Evolutionary conservation across 2,797 vertebrate species (phyloP).

Genomic region (Alectoris magna): DNA sequence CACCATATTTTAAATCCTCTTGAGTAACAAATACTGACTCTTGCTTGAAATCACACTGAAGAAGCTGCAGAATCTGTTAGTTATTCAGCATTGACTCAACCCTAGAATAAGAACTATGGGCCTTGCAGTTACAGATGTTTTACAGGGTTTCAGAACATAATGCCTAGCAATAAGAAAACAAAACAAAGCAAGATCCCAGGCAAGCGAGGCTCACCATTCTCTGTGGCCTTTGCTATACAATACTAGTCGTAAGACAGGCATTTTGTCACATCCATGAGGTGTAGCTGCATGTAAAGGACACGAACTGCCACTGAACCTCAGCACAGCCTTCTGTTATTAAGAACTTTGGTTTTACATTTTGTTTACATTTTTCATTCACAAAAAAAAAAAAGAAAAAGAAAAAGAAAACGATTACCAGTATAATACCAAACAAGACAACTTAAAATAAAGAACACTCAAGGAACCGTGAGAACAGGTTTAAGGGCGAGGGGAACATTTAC

Average conservation of each 20-base stretch:
- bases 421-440: not conserved
- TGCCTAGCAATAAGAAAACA: not conserved
- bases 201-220: not conserved
- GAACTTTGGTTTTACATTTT: not conserved
- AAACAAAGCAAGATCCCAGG: not conserved
- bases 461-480: constrained; percentile 7
- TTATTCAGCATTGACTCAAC: not conserved
- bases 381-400: not conserved
- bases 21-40: not conserved
- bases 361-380: not conserved
- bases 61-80: not conserved
- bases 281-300: not conserved
- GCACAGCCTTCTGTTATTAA: not conserved
- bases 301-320: not conserved
- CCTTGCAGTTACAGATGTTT: not conserved
- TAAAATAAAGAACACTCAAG: not conserved
- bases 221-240: not conserved
- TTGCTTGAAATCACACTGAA: not conserved
- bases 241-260: fast-evolving
- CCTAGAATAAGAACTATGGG: not conserved
- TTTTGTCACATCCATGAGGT: not conserved
- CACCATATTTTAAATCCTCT: not conserved
- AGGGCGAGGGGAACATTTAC: not conserved
- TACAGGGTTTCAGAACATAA: not conserved
- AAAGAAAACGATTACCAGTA: not conserved